Evolutionary conservation across 2,113 vertebrate genomes (phyloP).

Genomic region (Onychorhynchus coronatus): DNA sequence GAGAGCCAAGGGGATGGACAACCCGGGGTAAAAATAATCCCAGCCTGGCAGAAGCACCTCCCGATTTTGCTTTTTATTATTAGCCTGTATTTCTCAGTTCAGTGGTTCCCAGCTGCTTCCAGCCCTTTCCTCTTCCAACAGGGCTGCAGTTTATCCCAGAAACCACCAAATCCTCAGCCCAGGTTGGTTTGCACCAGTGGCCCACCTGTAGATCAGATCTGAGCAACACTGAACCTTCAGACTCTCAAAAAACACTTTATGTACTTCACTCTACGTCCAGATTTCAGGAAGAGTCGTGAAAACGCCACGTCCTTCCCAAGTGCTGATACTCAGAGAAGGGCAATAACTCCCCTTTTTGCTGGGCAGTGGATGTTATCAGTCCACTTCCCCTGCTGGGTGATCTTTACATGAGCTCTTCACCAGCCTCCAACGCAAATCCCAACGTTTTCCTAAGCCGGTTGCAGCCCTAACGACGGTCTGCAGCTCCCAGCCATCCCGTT

Average conservation of each 20-base stretch:
- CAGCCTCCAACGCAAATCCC: background rate
- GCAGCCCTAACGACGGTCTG: background rate
- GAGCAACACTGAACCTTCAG: background rate
- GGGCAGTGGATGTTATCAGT: background rate
- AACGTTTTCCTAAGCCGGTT: background rate
- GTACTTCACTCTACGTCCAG: accelerated
- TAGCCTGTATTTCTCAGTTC: background rate
- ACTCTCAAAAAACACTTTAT: accelerated
- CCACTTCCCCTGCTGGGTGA: background rate
- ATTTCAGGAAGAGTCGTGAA: background rate
- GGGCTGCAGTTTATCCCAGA: background rate
- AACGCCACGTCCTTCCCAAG: background rate
- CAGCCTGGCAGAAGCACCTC: background rate
- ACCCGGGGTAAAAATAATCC: background rate
- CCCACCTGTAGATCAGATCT: background rate
- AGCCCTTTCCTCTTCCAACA: background rate
- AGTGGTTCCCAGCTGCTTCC: background rate
- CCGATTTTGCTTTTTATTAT: background rate
- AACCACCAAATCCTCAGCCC: background rate
- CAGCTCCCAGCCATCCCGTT: background rate
- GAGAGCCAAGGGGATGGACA: background rate
- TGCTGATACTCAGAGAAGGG: background rate
- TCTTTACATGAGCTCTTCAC: background rate
- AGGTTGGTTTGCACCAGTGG: background rate
- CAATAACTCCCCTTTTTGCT: background rate